These are phyloP conservation scores for Pipistrellus pipistrellus DNA, from an alignment of 2,797 vertebrate species.

Conservation along the genomic window DNA sequence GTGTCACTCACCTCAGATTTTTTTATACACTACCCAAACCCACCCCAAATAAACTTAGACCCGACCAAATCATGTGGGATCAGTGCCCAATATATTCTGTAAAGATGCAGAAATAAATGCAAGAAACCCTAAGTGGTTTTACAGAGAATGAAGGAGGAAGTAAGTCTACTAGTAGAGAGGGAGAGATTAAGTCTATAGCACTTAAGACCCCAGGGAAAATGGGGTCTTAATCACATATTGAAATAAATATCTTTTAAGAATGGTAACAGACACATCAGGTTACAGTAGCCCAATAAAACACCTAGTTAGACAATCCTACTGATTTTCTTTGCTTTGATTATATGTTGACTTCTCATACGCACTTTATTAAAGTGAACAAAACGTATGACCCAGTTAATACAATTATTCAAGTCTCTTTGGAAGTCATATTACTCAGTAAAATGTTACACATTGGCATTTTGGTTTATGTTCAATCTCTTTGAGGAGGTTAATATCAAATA, in stretches of 20 bases:
- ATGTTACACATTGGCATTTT: background rate
- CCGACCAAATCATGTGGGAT: background rate
- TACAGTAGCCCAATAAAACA: slow-evolving; percentile 32
- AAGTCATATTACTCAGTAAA: slow-evolving; percentile 12
- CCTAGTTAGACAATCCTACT: background rate
- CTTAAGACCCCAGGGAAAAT: background rate
- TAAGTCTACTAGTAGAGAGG: background rate
- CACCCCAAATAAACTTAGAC: background rate
- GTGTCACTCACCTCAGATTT: background rate
- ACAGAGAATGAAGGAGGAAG: background rate
- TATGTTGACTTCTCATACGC: background rate
- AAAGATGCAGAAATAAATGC: background rate
- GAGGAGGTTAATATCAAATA: background rate
- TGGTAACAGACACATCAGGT: background rate
- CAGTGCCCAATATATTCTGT: background rate
- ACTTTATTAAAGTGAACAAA: background rate
- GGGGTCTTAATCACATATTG: background rate
- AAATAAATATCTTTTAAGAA: slow-evolving; percentile 37
- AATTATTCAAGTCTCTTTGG: slow-evolving; percentile 31
- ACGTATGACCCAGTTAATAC: slow-evolving; percentile 21
- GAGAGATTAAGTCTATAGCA: background rate
- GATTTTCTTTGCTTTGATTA: slow-evolving; percentile 31
- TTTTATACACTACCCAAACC: background rate
- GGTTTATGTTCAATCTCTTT: background rate
- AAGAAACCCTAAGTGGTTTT: background rate